These are phyloP conservation scores for Laupala kohalensis DNA, from an alignment of 1,140 invertebrate species.

Conservation along the genomic window DNA sequence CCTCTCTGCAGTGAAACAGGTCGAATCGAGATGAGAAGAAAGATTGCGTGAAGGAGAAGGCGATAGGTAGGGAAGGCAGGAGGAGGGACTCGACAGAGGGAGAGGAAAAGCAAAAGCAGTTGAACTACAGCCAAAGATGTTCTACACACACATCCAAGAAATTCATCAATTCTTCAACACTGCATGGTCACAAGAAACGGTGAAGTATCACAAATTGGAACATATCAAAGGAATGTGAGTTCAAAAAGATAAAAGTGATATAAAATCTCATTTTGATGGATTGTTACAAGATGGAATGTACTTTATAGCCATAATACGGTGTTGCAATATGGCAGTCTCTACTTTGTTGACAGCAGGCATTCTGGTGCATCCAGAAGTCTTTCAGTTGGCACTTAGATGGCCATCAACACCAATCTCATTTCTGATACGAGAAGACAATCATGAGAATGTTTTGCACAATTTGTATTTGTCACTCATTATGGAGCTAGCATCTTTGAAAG, in stretches of 20 bases:
- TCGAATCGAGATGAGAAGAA: too few species aligned
- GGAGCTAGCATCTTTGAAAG: conserved; percentile 90
- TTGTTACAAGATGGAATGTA: conserved; percentile 6
- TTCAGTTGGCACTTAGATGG: conserved; percentile 11
- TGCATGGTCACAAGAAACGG: background rate
- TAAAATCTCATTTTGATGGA: conserved; percentile 3
- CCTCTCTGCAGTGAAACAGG: too few species aligned
- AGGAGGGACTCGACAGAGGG: too few species aligned
- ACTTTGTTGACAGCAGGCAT: conserved; percentile 1
- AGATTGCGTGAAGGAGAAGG: too few species aligned
- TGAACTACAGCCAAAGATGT: too few species aligned
- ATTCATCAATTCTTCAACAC: background rate
- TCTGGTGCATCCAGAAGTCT: conserved; percentile 14
- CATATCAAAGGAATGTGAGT: conserved; percentile 5
- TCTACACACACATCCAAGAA: background rate
- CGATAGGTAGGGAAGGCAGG: too few species aligned
- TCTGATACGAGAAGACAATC: conserved; percentile 7
- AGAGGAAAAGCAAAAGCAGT: too few species aligned
- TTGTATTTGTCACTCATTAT: conserved; percentile 38
- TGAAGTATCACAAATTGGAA: conserved; percentile 14
- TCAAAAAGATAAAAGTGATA: conserved; percentile 5
- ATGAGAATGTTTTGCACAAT: background rate
- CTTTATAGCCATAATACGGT: conserved; percentile 1
- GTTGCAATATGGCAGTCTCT: background rate
- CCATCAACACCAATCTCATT: conserved; percentile 14